Conservation (phyloP, 2,888 invertebrate genomes). For the Mythimna loreyi region DNA sequence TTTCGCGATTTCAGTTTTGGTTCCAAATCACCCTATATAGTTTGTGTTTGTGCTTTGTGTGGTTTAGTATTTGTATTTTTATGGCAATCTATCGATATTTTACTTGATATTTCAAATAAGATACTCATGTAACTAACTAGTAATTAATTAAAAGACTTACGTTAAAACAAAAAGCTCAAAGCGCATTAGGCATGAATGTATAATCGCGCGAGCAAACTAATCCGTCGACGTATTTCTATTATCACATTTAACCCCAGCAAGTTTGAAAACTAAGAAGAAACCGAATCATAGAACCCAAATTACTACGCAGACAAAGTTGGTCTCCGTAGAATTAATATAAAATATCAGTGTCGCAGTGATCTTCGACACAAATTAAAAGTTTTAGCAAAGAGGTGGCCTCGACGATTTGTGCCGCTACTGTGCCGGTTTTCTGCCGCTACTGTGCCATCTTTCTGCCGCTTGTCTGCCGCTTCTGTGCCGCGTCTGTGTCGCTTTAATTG, state of each 20-base stretch:
- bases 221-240: no score
- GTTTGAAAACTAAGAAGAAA: constrained; percentile 13
- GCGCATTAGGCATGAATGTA: neutral
- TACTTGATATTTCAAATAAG: no score
- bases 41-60: no score
- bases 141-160: neutral
- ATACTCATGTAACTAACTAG: no score
- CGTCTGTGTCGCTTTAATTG: constrained; percentile 78
- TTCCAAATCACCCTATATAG: no score
- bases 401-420: constrained; percentile 72
- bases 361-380: constrained; percentile 81
- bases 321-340: constrained; percentile 62
- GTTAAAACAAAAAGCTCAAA: neutral
- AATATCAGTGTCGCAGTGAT: constrained; percentile 73
- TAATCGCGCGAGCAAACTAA: neutral
- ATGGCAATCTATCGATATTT: no score
- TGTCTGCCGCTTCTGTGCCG: constrained; percentile 70
- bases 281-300: constrained; percentile 31
- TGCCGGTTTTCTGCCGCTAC: constrained; percentile 67
- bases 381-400: constrained; percentile 75
- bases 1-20: no score
- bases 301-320: constrained; percentile 34
- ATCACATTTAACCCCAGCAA: neutral
- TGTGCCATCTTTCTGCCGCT: constrained; percentile 65
- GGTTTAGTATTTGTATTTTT: no score